Base-by-base conservation (phyloP, 2,888 invertebrate genomes). In the Noctuana brunneofusca region DNA sequence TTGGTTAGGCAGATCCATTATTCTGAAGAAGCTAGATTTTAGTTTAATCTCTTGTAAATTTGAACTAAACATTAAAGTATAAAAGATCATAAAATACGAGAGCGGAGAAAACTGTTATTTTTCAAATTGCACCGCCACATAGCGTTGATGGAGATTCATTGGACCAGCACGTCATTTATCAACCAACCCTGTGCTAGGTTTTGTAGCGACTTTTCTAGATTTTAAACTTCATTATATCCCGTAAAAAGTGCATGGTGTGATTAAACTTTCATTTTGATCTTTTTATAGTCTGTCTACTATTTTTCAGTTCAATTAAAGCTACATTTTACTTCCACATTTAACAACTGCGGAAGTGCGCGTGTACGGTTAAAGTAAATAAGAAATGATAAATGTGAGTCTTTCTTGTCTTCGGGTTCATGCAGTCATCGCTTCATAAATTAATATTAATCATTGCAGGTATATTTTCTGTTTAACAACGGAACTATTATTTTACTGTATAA, bases 101-200 rank as follows among this genome's bases (percentile, higher is more conserved):
- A 71, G 73, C 69, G 75, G 70, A 67, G 72, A 81, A 75, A 79
- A 75, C 75, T 76, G 78, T 83, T 79, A 79, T 81, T 85, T 82
- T 83, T 82, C 74, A 80, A 82, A 87, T 82, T 82, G 84, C 81
- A 80, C 74, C 75, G 27, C 78, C 74, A 74, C 78, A 76, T 43
- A 75, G 79, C 75, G 73, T 74, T 85, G 87, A 86, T 87, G 86
- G 85, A 86, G 87, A 87, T 87, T 86, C 87, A 88, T 88, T 85
- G 87, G 80, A 75, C 79, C 71, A 74, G 76, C 72, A 77, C 78
- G 81, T 87, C 86, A 86, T 89, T 88, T 87, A 88, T 89, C 87
- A 88, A 84, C 76, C 75, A 73, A 79, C 76, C 81, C 82, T 83
- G 84, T 78, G 77, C 80, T 80, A 77, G 76, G 70, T 78, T 82